phyloP scores from a whole-genome alignment of 1,140 invertebrate species.

The Drosophila sucinea region DNA sequence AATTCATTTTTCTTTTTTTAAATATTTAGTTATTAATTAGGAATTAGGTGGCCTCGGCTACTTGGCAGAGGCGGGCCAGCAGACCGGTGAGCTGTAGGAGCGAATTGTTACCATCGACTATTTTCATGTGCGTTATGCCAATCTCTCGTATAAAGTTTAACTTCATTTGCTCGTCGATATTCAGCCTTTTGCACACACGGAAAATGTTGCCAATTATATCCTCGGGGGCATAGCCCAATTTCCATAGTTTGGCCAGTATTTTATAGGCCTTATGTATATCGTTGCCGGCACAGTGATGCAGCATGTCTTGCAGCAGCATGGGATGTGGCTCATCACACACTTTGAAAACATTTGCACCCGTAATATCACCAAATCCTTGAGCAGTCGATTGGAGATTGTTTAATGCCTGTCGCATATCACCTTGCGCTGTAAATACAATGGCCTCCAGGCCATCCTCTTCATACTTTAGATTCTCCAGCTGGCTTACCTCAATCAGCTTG shows the following conservation, averaged over 20 bases:
- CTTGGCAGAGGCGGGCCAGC: slow-evolving; percentile 90
- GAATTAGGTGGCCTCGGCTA: slow-evolving; percentile 58
- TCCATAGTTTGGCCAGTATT: slow-evolving; percentile 94
- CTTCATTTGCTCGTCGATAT: slow-evolving; percentile 91
- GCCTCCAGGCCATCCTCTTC: slow-evolving; percentile 98
- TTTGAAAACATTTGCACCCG: slow-evolving; percentile 99
- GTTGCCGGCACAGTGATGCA: slow-evolving; percentile 91
- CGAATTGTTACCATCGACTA: slow-evolving; percentile 94
- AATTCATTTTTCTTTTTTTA: background rate
- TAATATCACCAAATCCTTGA: slow-evolving; percentile 97
- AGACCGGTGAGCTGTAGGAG: slow-evolving; percentile 95
- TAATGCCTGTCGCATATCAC: slow-evolving; percentile 98
- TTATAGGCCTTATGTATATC: slow-evolving; percentile 95
- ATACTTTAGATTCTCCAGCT: slow-evolving; percentile 89
- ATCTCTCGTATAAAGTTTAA: slow-evolving; percentile 97
- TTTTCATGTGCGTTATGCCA: slow-evolving; percentile 94
- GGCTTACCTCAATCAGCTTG: slow-evolving; percentile 86
- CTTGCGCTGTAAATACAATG: slow-evolving; percentile 98
- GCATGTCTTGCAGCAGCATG: slow-evolving; percentile 95
- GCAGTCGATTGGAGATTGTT: slow-evolving; percentile 99
- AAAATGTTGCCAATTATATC: slow-evolving; percentile 98
- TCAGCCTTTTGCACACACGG: slow-evolving; percentile 94
- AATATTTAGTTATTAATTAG: background rate
- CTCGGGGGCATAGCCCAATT: slow-evolving; percentile 96
- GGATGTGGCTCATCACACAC: slow-evolving; percentile 99